Conservation (phyloP, 2,113 vertebrate genomes). For the Amazona vittata region DNA sequence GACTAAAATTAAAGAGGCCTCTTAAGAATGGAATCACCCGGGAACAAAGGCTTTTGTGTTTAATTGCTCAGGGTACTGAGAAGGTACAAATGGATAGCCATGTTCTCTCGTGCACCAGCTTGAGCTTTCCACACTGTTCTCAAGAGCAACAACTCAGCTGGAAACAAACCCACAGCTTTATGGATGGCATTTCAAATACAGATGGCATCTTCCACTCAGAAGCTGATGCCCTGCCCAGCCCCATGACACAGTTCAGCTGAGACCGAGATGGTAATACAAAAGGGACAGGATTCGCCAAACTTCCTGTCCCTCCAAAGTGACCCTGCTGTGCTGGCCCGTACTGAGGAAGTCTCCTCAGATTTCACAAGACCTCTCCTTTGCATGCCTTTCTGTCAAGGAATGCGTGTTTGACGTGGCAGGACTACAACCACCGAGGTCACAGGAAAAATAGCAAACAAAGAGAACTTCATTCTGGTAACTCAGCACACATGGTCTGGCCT, state of each 20-base stretch:
- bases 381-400: neutral
- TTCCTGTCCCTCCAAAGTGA: neutral
- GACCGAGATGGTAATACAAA: neutral
- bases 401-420: neutral
- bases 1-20: conserved; percentile 48
- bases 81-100: neutral
- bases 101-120: neutral
- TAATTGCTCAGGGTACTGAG: conserved; percentile 4
- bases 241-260: neutral
- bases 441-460: neutral
- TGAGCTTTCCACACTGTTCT: neutral
- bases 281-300: neutral
- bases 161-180: neutral
- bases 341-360: neutral
- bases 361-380: neutral
- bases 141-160: neutral
- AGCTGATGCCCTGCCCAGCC: neutral
- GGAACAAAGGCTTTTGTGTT: conserved; percentile 40
- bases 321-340: neutral
- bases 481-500: neutral
- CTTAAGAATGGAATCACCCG: conserved; percentile 37
- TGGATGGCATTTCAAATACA: neutral
- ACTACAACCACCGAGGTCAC: neutral
- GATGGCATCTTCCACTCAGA: neutral
- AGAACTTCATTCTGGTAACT: neutral